phyloP scores from a whole-genome alignment of 2,797 vertebrate species.

The Pterois miles region DNA sequence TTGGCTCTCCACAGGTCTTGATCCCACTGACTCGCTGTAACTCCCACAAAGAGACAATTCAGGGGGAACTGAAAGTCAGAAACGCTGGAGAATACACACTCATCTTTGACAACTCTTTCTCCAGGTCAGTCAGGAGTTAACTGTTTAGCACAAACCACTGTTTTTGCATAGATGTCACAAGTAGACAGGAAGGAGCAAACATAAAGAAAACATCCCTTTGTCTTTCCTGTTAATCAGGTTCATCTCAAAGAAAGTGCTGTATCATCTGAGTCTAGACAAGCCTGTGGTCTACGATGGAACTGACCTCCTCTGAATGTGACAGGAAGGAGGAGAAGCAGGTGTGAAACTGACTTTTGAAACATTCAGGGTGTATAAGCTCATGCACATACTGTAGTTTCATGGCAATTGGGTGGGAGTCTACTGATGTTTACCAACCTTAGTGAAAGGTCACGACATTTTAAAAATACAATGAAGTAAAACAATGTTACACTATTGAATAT shows the following conservation, averaged over 20 bases:
- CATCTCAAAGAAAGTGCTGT: slow-evolving; percentile 95
- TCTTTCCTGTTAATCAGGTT: slow-evolving; percentile 82
- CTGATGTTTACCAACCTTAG: slow-evolving; percentile 1
- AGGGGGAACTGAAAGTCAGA: slow-evolving; percentile 92
- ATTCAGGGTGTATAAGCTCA: slow-evolving; percentile 3
- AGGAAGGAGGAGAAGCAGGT: background rate
- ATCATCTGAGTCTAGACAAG: slow-evolving; percentile 88
- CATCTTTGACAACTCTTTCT: slow-evolving; percentile 98
- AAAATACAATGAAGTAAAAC: slow-evolving; percentile 8
- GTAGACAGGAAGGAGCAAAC: background rate
- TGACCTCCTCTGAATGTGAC: slow-evolving; percentile 80
- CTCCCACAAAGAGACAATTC: slow-evolving; percentile 93
- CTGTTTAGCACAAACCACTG: background rate
- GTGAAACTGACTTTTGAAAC: slow-evolving; percentile 17
- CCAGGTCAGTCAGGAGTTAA: slow-evolving; percentile 83
- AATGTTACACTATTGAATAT: slow-evolving; percentile 18
- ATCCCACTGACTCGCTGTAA: slow-evolving; percentile 95
- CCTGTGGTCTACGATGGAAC: slow-evolving; percentile 90
- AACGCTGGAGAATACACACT: slow-evolving; percentile 90
- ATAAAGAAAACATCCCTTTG: background rate
- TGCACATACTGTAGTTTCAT: background rate
- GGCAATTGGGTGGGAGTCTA: background rate
- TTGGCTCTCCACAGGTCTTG: slow-evolving; percentile 87
- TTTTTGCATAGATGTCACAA: background rate
- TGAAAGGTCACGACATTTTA: slow-evolving; percentile 46